Conservation (phyloP, 2,113 vertebrate species). For the Cyprinodon tularosa region DNA sequence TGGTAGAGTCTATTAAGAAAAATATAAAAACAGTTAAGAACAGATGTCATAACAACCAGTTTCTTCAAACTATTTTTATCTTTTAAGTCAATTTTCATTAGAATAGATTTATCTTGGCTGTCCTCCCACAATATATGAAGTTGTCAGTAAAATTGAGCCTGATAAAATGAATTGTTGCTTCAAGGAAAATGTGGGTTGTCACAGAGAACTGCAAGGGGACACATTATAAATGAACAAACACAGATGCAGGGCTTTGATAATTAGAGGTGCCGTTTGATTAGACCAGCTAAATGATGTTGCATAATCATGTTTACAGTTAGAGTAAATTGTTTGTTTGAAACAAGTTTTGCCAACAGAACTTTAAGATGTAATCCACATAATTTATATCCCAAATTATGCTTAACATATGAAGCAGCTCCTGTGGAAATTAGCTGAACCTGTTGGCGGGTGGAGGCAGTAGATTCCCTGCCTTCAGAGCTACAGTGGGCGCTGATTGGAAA, state of each 20-base stretch:
- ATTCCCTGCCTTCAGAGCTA: conserved; percentile 12
- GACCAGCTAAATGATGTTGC: conserved; percentile 69
- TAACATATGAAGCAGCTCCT: conserved; percentile 36
- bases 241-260: conserved; percentile 71
- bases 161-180: conserved; percentile 62
- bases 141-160: conserved; percentile 54
- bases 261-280: conserved; percentile 75
- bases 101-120: conserved; percentile 47
- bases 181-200: conserved; percentile 40
- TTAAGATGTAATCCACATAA: conserved; percentile 74
- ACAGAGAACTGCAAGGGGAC: conserved; percentile 33
- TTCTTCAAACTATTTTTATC: background rate
- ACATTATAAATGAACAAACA: conserved; percentile 44
- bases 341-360: conserved; percentile 71
- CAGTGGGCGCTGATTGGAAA: too few relatives aligned
- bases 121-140: conserved; percentile 37
- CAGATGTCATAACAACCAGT: background rate
- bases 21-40: background rate
- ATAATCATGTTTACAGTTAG: conserved; percentile 77
- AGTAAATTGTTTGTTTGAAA: conserved; percentile 78
- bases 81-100: conserved; percentile 41
- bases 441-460: conserved; percentile 19
- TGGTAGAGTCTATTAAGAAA: too few relatives aligned
- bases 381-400: conserved; percentile 58
- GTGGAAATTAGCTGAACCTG: conserved; percentile 33